phyloP scores from a whole-genome alignment of 2,113 vertebrate genomes.

The Chelonoidis abingdonii region DNA sequence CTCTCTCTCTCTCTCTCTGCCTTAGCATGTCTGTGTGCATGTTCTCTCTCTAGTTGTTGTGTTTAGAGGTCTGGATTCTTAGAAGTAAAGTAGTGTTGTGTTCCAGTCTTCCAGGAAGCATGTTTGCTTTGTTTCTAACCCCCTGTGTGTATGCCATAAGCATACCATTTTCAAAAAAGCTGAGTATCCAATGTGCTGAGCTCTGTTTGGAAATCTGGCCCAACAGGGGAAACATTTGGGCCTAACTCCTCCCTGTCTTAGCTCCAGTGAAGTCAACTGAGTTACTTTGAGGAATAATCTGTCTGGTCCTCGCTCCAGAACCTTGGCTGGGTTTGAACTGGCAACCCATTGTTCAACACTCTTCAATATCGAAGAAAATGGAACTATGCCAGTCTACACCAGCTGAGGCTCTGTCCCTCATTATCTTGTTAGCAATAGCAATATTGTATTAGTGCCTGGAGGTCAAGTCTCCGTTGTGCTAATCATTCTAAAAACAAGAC shows the following conservation, averaged over 20 bases:
- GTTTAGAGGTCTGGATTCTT: background rate
- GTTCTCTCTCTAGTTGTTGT: background rate
- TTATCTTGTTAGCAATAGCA: background rate
- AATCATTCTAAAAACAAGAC: background rate
- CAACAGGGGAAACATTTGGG: accelerated
- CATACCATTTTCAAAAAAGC: no score
- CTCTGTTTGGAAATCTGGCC: background rate
- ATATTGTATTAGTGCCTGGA: background rate
- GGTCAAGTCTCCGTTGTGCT: background rate
- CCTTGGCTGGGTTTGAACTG: background rate
- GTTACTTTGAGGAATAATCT: background rate
- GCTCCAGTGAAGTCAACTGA: background rate
- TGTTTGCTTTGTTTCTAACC: background rate
- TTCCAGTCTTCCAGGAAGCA: background rate
- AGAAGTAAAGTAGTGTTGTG: background rate
- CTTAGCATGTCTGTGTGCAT: background rate
- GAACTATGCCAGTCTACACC: background rate
- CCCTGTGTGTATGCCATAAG: background rate
- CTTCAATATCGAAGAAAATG: background rate
- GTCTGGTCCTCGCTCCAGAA: background rate
- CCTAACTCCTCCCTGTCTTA: background rate
- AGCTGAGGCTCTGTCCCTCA: background rate
- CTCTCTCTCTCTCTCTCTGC: background rate
- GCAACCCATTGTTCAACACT: background rate
- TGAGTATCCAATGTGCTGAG: background rate